Percentiles rank a stretch among this genome's conserved stretches.
Evolutionary conservation across 1,140 invertebrate species (phyloP).

Genomic region (Leptopilina boulardi): DNA sequence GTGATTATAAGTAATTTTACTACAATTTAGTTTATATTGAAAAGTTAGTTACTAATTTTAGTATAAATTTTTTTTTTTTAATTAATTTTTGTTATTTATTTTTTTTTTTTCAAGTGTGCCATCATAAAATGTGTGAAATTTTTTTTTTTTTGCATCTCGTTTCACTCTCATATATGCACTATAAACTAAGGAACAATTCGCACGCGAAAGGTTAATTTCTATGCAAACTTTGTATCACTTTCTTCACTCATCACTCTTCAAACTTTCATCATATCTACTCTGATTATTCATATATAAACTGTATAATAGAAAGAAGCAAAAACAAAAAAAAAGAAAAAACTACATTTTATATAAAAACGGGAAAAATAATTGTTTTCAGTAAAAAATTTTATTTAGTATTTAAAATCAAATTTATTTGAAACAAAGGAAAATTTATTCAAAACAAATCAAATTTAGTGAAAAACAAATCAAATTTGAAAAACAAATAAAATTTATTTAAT

Average conservation of each 20-base stretch:
- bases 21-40: too few relatives aligned
- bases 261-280: neutral
- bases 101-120: neutral
- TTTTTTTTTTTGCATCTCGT: neutral
- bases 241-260: neutral
- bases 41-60: too few relatives aligned
- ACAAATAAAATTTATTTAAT: too few relatives aligned
- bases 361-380: neutral
- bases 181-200: neutral
- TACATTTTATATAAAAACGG: neutral
- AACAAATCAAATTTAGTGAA: too few relatives aligned
- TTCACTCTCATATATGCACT: neutral
- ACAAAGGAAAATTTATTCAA: too few relatives aligned
- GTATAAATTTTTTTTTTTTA: too few relatives aligned
- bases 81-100: too few relatives aligned
- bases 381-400: too few relatives aligned
- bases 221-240: conserved; percentile 26
- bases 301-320: too few relatives aligned
- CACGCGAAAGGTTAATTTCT: conserved; percentile 27
- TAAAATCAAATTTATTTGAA: too few relatives aligned
- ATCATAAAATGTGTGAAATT: neutral
- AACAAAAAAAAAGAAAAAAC: neutral
- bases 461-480: too few relatives aligned
- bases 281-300: neutral
- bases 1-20: too few relatives aligned